Evolutionary conservation across 35 echinoderm and acorn worm species (phyloP).

Genomic region (Apostichopus japonicus): DNA sequence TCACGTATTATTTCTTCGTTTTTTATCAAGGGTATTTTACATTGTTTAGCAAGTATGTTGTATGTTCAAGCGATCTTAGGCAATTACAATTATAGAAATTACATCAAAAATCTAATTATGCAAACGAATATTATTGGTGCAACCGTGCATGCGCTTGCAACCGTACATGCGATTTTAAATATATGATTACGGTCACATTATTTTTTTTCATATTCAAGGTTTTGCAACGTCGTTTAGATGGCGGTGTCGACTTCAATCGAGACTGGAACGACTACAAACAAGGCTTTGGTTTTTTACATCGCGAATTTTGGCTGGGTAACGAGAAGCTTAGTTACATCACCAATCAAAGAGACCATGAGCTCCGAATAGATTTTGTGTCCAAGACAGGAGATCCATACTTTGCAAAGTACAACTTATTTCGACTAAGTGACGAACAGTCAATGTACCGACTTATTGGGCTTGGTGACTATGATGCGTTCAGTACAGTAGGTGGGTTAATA

Average conservation of each 20-base stretch:
- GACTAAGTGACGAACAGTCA: neutral
- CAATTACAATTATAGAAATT: too few relatives aligned
- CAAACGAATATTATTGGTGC: too few relatives aligned
- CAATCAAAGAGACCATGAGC: neutral
- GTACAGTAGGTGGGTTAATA: neutral
- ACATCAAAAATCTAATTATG: too few relatives aligned
- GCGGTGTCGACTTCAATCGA: neutral
- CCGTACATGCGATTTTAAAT: too few relatives aligned
- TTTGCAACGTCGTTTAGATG: neutral
- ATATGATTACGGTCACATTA: too few relatives aligned
- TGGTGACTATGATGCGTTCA: neutral
- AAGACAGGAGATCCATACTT: neutral
- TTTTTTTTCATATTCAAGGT: neutral
- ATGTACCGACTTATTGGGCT: neutral
- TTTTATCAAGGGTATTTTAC: too few relatives aligned
- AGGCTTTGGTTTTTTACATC: neutral
- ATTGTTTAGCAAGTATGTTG: too few relatives aligned
- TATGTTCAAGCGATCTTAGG: too few relatives aligned
- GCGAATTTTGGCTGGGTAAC: neutral
- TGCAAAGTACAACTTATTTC: neutral
- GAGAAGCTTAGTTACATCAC: neutral
- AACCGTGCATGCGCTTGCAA: too few relatives aligned
- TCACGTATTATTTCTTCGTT: too few relatives aligned
- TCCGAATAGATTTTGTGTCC: neutral
- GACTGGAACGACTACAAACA: conserved; percentile 14